phyloP scores from a whole-genome alignment of 1,140 invertebrate genomes.

The Grapholita molesta region DNA sequence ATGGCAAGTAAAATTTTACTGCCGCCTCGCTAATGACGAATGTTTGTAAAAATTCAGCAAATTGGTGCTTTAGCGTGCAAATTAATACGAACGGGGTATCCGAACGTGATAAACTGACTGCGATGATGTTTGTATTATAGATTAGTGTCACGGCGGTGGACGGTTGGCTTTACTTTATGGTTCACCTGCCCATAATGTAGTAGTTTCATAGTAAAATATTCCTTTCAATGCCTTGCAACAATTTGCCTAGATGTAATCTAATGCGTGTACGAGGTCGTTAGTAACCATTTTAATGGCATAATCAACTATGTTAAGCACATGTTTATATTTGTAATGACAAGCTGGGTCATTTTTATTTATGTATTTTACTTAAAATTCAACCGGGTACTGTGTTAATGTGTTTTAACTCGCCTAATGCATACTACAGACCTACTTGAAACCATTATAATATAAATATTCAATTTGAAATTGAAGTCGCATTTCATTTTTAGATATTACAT shows the following conservation, averaged over 20 bases:
- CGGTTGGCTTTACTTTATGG: slow-evolving; percentile 23
- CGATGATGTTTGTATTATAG: slow-evolving; percentile 36
- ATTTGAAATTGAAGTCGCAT: no score
- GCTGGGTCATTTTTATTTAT: background rate
- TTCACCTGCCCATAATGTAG: slow-evolving; percentile 19
- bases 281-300: slow-evolving; percentile 2
- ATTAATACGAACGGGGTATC: slow-evolving; percentile 47
- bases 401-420: no score
- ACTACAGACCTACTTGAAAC: no score
- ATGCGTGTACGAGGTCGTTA: background rate
- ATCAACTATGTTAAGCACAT: slow-evolving; percentile 10
- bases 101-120: slow-evolving; percentile 52
- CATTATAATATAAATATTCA: no score
- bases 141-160: slow-evolving; percentile 33
- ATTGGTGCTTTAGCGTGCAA: slow-evolving; percentile 55
- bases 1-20: slow-evolving; percentile 20
- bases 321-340: slow-evolving; percentile 9
- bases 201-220: background rate
- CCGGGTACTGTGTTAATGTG: no score
- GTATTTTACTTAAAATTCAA: background rate
- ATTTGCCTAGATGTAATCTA: slow-evolving; percentile 14
- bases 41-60: slow-evolving; percentile 56
- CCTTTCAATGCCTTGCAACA: slow-evolving; percentile 7
- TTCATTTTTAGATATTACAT: background rate
- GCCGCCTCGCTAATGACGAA: slow-evolving; percentile 52